These are phyloP conservation scores for Zaprionus obscuricornis DNA, from an alignment of 2,888 invertebrate genomes.

Conservation along the genomic window DNA sequence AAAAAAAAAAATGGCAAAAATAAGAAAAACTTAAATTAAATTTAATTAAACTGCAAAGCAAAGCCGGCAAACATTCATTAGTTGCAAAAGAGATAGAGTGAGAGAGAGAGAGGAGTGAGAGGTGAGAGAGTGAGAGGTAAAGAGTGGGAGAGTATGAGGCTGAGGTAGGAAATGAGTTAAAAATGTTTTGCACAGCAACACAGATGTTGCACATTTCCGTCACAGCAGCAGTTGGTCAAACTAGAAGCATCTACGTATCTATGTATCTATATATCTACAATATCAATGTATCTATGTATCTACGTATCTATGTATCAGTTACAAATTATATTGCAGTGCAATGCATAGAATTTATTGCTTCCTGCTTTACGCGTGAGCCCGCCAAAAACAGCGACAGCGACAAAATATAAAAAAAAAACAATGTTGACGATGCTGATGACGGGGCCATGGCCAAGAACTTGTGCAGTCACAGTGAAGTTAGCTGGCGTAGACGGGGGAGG, in stretches of 20 bases:
- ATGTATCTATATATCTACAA: slow-evolving; percentile 18
- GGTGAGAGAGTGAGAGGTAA: not conserved
- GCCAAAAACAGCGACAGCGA: slow-evolving; percentile 11
- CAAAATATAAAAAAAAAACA: not conserved
- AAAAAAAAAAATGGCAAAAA: slow-evolving; percentile 5
- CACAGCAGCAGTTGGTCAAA: not conserved
- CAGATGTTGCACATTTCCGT: slow-evolving; percentile 69
- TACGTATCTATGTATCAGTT: slow-evolving; percentile 62
- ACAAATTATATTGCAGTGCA: slow-evolving; percentile 80
- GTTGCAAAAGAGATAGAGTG: slow-evolving; percentile 8
- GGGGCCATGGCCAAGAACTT: slow-evolving; percentile 18
- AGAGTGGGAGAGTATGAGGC: not conserved
- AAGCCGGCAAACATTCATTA: slow-evolving; percentile 58
- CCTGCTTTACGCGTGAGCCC: slow-evolving; percentile 67
- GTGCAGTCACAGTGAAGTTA: too few relatives aligned
- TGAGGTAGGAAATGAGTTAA: too few relatives aligned
- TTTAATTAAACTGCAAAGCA: slow-evolving; percentile 65
- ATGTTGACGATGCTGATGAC: slow-evolving; percentile 28
- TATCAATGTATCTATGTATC: slow-evolving; percentile 4
- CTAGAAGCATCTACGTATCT: slow-evolving; percentile 1
- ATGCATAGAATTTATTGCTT: slow-evolving; percentile 81
- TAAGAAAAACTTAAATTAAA: slow-evolving; percentile 36
- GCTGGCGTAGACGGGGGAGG: not conserved
- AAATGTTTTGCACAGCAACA: slow-evolving; percentile 13
- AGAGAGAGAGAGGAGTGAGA: not conserved